These are phyloP conservation scores for Sialia sialis DNA, from an alignment of 2,113 vertebrate genomes.

Conservation along the genomic window DNA sequence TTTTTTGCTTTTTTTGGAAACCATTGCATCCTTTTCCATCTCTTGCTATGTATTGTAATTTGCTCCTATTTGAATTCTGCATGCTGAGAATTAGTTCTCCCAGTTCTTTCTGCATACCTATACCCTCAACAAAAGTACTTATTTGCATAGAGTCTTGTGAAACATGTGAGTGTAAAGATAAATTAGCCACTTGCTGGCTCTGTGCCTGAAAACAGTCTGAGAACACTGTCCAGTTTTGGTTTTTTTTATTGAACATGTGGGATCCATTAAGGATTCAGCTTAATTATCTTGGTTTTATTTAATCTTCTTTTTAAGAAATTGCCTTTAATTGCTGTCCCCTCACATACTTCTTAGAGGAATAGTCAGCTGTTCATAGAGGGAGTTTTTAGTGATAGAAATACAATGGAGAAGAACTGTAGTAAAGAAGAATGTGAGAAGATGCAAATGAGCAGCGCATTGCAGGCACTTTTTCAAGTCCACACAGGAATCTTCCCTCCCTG, in stretches of 20 bases:
- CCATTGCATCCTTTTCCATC: neutral
- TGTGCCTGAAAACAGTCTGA: neutral
- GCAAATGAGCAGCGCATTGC: neutral
- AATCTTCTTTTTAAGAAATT: neutral
- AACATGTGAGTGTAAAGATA: neutral
- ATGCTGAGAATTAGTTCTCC: neutral
- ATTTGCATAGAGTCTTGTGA: neutral
- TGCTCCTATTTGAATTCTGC: neutral
- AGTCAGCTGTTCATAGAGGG: neutral
- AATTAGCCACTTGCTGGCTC: neutral
- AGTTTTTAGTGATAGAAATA: neutral
- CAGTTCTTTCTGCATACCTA: neutral
- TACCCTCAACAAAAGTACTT: neutral
- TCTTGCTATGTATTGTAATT: neutral
- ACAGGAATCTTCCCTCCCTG: neutral
- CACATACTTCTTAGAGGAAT: neutral
- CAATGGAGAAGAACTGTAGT: neutral
- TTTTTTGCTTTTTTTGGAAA: neutral
- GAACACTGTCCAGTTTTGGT: neutral
- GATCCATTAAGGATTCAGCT: neutral
- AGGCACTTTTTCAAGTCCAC: neutral
- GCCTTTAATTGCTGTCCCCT: neutral
- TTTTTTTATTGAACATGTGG: neutral
- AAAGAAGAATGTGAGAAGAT: neutral
- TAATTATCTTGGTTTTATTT: neutral